Percentiles rank a stretch among this genome's conserved stretches.
Evolutionary conservation across 2,888 invertebrate genomes (phyloP).

Genomic region (Cephus pygmeus): DNA sequence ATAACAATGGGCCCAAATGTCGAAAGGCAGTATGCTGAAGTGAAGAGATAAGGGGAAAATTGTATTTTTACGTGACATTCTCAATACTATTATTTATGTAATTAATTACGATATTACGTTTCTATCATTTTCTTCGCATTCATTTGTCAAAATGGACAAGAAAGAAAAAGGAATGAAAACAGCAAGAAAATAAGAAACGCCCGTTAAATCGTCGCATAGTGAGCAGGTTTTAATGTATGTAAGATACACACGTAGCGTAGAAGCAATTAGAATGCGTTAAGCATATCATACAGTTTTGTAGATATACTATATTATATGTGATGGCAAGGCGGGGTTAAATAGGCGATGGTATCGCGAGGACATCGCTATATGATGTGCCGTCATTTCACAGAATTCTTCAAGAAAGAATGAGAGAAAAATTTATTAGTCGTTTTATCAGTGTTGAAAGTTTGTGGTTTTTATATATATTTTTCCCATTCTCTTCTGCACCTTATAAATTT

Average conservation of each 20-base stretch:
- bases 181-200: constrained; percentile 8
- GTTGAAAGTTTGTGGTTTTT: neutral
- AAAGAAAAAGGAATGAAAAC: constrained; percentile 17
- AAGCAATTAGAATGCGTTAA: constrained; percentile 45
- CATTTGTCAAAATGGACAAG: neutral
- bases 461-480: too few species aligned
- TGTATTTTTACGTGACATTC: constrained; percentile 10
- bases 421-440: neutral
- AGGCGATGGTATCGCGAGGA: constrained; percentile 34
- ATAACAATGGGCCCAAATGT: constrained; percentile 1
- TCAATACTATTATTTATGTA: constrained; percentile 2
- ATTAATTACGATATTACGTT: constrained; percentile 8
- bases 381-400: neutral
- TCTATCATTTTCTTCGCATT: constrained; percentile 5
- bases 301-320: constrained; percentile 19
- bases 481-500: neutral
- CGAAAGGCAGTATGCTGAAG: neutral
- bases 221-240: constrained; percentile 17
- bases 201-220: constrained; percentile 8
- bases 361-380: constrained; percentile 20
- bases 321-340: constrained; percentile 25
- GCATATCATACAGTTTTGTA: constrained; percentile 48
- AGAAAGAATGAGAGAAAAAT: neutral
- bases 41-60: neutral
- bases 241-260: constrained; percentile 9